A percentile compares a stretch with the other conserved stretches of the same genome.
Conservation (phyloP, 2,797 vertebrate species). For the Poecilia velifera region DNA sequence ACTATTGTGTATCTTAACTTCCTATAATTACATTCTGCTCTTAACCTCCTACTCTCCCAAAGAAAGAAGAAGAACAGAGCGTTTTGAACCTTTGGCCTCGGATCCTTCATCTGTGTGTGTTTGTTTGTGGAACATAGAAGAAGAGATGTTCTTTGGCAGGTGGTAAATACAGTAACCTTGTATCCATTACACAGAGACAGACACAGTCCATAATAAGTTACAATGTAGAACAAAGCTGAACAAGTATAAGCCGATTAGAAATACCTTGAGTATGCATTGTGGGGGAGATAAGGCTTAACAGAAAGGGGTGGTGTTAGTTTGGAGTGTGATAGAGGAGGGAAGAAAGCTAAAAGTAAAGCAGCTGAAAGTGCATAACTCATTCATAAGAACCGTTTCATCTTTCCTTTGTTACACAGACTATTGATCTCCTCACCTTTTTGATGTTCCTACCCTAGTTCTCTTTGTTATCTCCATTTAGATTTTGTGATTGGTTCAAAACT, state of each 20-base stretch:
- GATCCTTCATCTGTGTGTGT: constrained; percentile 9
- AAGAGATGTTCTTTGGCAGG: constrained; percentile 24
- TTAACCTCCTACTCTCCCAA: not conserved
- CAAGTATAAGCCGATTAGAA: constrained; percentile 73
- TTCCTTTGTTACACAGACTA: constrained; percentile 40
- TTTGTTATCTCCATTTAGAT: constrained; percentile 48
- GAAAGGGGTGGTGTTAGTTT: constrained; percentile 2
- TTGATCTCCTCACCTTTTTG: constrained; percentile 26
- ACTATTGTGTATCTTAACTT: constrained; percentile 5
- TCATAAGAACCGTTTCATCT: constrained; percentile 50
- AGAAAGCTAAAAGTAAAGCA: constrained; percentile 26
- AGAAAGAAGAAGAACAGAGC: constrained; percentile 6
- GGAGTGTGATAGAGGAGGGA: constrained; percentile 17
- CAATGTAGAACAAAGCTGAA: constrained; percentile 65
- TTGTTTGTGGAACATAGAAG: constrained; percentile 1
- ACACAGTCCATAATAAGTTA: constrained; percentile 56
- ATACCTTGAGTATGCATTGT: constrained; percentile 68
- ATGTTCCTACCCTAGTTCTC: constrained; percentile 15
- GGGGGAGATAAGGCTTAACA: constrained; percentile 58
- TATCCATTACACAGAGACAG: constrained; percentile 48
- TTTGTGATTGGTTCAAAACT: constrained; percentile 69
- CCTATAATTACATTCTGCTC: not conserved
- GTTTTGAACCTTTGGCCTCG: constrained; percentile 29
- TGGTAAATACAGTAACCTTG: constrained; percentile 51
- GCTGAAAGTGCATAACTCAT: constrained; percentile 50